Percentiles rank a stretch among this genome's conserved stretches.
phyloP scores from a whole-genome alignment of 2,797 vertebrate genomes.

The Salmo trutta region DNA sequence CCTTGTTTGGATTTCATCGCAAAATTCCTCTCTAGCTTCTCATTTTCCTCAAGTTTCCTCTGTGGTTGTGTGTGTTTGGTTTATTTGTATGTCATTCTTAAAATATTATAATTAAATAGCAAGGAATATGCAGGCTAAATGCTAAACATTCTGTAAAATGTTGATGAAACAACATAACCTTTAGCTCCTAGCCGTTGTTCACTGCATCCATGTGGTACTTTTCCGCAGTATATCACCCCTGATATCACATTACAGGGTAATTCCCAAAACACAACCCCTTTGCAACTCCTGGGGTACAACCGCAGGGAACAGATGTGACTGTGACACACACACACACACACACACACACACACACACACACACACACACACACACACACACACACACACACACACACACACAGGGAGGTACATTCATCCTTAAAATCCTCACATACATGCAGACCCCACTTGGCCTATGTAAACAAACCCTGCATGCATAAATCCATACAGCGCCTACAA shows the following conservation, averaged over 20 bases:
- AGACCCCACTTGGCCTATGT: background rate
- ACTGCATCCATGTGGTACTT: slow-evolving; percentile 12
- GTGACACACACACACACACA: background rate
- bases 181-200: background rate
- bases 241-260: slow-evolving; percentile 23
- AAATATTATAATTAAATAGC: background rate
- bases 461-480: background rate
- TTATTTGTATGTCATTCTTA: background rate
- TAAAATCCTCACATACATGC: background rate
- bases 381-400: slow-evolving; percentile 1
- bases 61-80: slow-evolving; percentile 46
- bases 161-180: background rate
- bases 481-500: slow-evolving; percentile 6
- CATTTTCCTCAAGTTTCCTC: slow-evolving; percentile 43
- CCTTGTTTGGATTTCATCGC: slow-evolving; percentile 24
- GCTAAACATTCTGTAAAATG: background rate
- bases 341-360: too few relatives aligned
- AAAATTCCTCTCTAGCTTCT: slow-evolving; percentile 37
- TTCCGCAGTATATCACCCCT: slow-evolving; percentile 24
- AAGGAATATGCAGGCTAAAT: background rate
- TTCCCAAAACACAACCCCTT: slow-evolving; percentile 7
- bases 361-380: background rate
- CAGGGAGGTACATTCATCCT: background rate
- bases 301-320: slow-evolving; percentile 30
- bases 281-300: slow-evolving; percentile 6